Evolutionary conservation across 2,888 invertebrate genomes (phyloP).

Genomic region (Lymantria monacha): DNA sequence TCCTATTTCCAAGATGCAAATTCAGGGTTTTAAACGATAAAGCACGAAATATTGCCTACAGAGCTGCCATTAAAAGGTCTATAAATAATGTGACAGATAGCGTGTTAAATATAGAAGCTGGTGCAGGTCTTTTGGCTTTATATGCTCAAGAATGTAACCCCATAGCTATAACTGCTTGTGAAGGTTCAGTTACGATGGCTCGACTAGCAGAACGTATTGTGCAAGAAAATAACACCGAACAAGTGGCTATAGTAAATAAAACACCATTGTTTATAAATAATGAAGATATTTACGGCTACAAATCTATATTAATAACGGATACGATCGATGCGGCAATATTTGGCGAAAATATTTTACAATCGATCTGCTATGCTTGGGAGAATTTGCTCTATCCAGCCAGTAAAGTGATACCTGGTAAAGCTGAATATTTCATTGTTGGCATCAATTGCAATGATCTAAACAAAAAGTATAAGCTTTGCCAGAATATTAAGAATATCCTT

Average conservation of each 20-base stretch:
- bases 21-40: background rate
- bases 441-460: slow-evolving; percentile 14
- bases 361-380: slow-evolving; percentile 83
- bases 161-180: slow-evolving; percentile 23
- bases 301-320: slow-evolving; percentile 18
- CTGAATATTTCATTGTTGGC: slow-evolving; percentile 19
- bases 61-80: slow-evolving; percentile 15
- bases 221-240: slow-evolving; percentile 12
- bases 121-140: slow-evolving; percentile 76
- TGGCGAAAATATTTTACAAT: slow-evolving; percentile 67
- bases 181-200: slow-evolving; percentile 10
- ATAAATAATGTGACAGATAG: slow-evolving; percentile 14
- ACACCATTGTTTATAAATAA: slow-evolving; percentile 7
- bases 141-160: slow-evolving; percentile 79
- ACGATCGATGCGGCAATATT: slow-evolving; percentile 19
- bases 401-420: slow-evolving; percentile 19
- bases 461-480: slow-evolving; percentile 13
- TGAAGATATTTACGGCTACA: slow-evolving; percentile 8
- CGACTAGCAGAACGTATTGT: slow-evolving; percentile 17
- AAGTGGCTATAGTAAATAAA: slow-evolving; percentile 13
- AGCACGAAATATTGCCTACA: background rate
- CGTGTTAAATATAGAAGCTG: slow-evolving; percentile 19
- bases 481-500: slow-evolving; percentile 6
- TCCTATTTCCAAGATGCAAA: background rate
- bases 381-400: slow-evolving; percentile 10